Base-by-base conservation (phyloP, 1,140 invertebrate species). In the Drosophila setifemur region DNA sequence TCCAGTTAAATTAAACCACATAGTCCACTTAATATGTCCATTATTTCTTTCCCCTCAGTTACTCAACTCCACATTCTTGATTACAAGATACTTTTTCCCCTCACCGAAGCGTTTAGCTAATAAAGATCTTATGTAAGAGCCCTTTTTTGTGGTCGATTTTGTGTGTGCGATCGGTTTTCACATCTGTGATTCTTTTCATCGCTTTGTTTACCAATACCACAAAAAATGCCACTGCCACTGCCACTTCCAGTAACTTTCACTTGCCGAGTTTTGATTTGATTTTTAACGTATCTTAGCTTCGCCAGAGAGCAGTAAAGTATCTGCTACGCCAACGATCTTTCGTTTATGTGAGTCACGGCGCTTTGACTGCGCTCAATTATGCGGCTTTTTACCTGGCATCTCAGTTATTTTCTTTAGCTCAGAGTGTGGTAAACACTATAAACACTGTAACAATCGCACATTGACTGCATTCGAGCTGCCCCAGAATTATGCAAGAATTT, bases 221-320 rank as follows among this genome's bases (percentile, higher is more conserved):
- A 45, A 39, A 14, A 44, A 40, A 63, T 26, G 50, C 50, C 50
- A 64, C 29, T 37, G 31, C 42, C 50, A 7, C 14, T 61, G 35
- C 35, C 57, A 26, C 52, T 58, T 12, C 37, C 52, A 37, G 50
- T 57, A 83, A 85, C 79, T 85, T 85, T 85, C 79, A 85, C 79
- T 82, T 85, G 79, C 47, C 40, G 60, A 53, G 60, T 60, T 86
- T 74, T 85, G 81, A 85, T 85, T 85, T 85, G 81, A 86, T 85
- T 85, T 82, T 64, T 75, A 49, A 75, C 43, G 75, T 74, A 52
- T 64, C 40, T 81, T 75, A 40, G 52, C 52, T 64, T 28, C 44
- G 50, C 57, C 49, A 31, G 40, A 67, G 72, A 68, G 35, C 45
- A 50, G 33, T 54, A 44, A 68, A 50, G 42, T 50, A 74, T 66